A percentile compares a stretch with the other conserved stretches of the same genome.
These are phyloP conservation scores for Pardosa pseudoannulata DNA, from an alignment of 2,888 invertebrate species.

Conservation along the genomic window DNA sequence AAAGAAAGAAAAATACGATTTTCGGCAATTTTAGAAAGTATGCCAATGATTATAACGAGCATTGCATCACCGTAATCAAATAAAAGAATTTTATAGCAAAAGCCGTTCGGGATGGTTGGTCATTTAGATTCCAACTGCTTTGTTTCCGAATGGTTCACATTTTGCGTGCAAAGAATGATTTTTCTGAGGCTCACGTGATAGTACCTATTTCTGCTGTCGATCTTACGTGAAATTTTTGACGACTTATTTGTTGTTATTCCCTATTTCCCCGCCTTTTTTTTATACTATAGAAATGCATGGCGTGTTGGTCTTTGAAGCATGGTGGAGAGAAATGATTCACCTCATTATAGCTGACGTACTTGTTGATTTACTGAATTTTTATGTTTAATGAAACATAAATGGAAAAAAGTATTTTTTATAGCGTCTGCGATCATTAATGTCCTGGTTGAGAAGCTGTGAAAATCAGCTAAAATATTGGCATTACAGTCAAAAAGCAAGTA, in stretches of 20 bases:
- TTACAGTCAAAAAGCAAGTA: too few species aligned
- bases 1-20: neutral
- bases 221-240: neutral
- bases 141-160: neutral
- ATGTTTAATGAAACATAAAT: too few species aligned
- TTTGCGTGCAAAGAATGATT: neutral
- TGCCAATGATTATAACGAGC: neutral
- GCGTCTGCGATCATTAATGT: too few species aligned
- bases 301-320: neutral
- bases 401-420: too few species aligned
- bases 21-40: conserved; percentile 13
- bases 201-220: neutral
- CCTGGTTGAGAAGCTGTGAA: too few species aligned
- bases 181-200: neutral
- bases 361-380: too few species aligned
- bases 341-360: too few species aligned
- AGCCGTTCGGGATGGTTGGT: neutral
- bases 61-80: neutral
- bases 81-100: neutral
- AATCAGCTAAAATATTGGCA: too few species aligned
- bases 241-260: neutral
- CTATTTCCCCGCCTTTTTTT: neutral
- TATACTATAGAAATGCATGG: neutral
- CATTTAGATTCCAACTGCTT: neutral
- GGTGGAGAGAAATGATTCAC: too few species aligned